Percentiles rank a stretch among this genome's conserved stretches.
These are phyloP conservation scores for Myathropa florea DNA, from an alignment of 2,888 invertebrate species.

Conservation along the genomic window DNA sequence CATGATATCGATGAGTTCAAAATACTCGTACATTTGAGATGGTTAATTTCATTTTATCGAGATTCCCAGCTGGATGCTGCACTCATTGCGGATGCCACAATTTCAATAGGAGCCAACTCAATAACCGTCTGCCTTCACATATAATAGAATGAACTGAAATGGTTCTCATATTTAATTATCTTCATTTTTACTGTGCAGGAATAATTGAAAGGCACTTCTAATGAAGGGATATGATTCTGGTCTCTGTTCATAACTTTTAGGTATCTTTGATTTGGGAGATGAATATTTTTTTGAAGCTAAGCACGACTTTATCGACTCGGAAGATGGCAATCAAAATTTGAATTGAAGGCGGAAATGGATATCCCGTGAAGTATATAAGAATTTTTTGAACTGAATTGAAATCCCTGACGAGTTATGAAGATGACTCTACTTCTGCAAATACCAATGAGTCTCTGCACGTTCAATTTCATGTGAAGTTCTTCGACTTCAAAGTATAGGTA, in stretches of 20 bases:
- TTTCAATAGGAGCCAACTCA: neutral
- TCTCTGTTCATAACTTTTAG: neutral
- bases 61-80: neutral
- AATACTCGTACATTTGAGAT: neutral
- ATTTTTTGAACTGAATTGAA: neutral
- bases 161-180: neutral
- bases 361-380: neutral
- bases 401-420: neutral
- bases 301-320: neutral
- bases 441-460: too few species aligned
- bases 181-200: neutral
- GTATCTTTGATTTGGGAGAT: neutral
- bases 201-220: neutral
- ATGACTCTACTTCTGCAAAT: neutral
- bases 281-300: neutral
- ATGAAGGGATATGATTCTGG: neutral
- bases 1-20: neutral
- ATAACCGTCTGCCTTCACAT: neutral
- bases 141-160: neutral
- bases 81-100: neutral
- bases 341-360: neutral
- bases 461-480: too few species aligned
- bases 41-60: neutral
- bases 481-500: too few species aligned
- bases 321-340: neutral